Evolutionary conservation across 2,888 invertebrate genomes (phyloP), one percentile per base, ranked within the genome.

Genomic region (Sinhomidia bicolor): DNA sequence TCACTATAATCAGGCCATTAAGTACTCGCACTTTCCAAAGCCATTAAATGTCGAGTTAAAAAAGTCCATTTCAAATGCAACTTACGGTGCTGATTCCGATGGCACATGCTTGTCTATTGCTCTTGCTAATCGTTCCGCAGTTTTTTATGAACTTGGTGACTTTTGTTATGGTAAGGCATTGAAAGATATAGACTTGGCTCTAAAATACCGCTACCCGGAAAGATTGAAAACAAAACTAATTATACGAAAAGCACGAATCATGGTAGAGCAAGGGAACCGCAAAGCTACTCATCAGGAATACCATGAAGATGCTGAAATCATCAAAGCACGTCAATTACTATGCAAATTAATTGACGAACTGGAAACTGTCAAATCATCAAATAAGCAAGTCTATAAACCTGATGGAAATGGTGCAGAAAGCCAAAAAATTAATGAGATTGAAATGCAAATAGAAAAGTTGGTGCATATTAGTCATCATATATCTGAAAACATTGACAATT

Each of bases 191-290:
- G 94, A 95, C 26, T 92, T 95, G 79, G 96, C 96, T 0, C 93
- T 96, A 12, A 93, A 94, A 51, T 94, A 94, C 90, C 95, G 95
- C 10, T 96, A 96, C 93, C 96, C 96, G 0, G 93, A 93, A 54
- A 95, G 95, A 85, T 94, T 95, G 78, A 94, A 94, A 41, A 95
- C 95, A 92, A 97, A 97, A 93, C 93, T 97, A 82, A 94, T 95
- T 81, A 93, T 96, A 20, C 94, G 97, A 29, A 94, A 95, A 91
- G 95, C 90, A 10, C 84, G 76, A 41, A 92, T 92, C 90, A 90
- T 83, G 41, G 51, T 71, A 7, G 51, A 74, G 2, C 76, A 65
- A 54, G 78, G 78, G n/a, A 82, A 54, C 17, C 3, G 20, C 29
- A 17, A 65, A 60, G 32, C 17, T 7, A 85, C 85, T 6, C 26